A percentile compares a stretch with the other conserved stretches of the same genome.
Conservation (phyloP, 2,113 vertebrate species). For the Neodon shergylaensis region DNA sequence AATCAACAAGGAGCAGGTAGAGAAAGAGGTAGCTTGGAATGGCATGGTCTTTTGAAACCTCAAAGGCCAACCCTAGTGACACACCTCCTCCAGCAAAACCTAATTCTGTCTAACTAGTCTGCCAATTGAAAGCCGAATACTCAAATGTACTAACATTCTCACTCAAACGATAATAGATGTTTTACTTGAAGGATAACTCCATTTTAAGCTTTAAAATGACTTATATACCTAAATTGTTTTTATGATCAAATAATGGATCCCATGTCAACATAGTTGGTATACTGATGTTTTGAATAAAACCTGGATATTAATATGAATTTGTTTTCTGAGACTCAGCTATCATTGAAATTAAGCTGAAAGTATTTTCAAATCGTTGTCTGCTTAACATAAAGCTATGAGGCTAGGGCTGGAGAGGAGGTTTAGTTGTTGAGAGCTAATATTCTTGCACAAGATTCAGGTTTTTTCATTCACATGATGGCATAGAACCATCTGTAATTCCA, state of each 20-base stretch:
- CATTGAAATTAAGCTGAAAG: slow-evolving; percentile 8
- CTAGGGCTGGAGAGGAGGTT: background rate
- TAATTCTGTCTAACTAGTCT: background rate
- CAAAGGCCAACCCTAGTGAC: background rate
- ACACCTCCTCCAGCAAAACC: background rate
- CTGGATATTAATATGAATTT: slow-evolving; percentile 29
- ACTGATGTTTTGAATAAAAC: slow-evolving; percentile 46
- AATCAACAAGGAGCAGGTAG: background rate
- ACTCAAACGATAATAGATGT: background rate
- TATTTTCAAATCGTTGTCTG: slow-evolving; percentile 35
- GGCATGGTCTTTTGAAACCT: background rate
- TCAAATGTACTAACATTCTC: background rate
- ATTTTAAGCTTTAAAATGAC: background rate
- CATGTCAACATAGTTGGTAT: slow-evolving; percentile 41
- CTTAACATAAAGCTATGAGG: slow-evolving; percentile 26
- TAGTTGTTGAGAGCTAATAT: background rate
- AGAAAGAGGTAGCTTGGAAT: background rate
- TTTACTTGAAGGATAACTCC: background rate
- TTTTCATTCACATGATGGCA: background rate
- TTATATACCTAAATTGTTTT: slow-evolving; percentile 22
- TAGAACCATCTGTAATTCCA: background rate
- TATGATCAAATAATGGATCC: slow-evolving; percentile 32
- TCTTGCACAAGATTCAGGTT: background rate
- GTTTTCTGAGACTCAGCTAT: background rate
- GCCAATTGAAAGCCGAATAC: background rate